Evolutionary conservation across 1,140 invertebrate species (phyloP).

Genomic region (Drosophila dunni): DNA sequence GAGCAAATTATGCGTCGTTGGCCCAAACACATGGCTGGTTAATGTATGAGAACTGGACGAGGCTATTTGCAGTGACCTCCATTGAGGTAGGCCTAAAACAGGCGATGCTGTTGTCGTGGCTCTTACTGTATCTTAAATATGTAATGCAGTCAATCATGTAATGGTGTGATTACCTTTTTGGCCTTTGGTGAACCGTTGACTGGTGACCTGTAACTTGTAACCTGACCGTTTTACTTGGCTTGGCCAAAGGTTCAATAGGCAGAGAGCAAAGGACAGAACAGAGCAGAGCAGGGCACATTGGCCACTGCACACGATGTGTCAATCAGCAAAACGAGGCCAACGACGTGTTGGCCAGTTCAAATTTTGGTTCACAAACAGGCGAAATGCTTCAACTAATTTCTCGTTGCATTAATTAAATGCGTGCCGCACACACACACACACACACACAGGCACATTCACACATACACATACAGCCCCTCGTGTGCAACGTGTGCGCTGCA

Average conservation of each 20-base stretch:
- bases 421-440: not conserved
- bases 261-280: not conserved
- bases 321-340: slow-evolving; percentile 15
- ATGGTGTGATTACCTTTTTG: slow-evolving; percentile 44
- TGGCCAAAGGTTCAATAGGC: slow-evolving; percentile 31
- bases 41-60: slow-evolving; percentile 1
- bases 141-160: slow-evolving; percentile 41
- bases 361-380: slow-evolving; percentile 17
- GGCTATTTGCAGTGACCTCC: not conserved
- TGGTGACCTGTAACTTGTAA: slow-evolving; percentile 5
- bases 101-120: not conserved
- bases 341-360: slow-evolving; percentile 5
- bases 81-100: slow-evolving; percentile 1
- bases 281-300: not conserved
- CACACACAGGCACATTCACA: not conserved
- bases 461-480: not conserved
- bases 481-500: slow-evolving; percentile 3
- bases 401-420: slow-evolving; percentile 42
- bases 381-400: slow-evolving; percentile 24
- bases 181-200: slow-evolving; percentile 11
- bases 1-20: slow-evolving; percentile 18
- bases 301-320: slow-evolving; percentile 11
- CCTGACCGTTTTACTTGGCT: slow-evolving; percentile 9
- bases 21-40: slow-evolving; percentile 7
- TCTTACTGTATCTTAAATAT: slow-evolving; percentile 23